Evolutionary conservation across 1,140 invertebrate genomes (phyloP).

Genomic region (Brachionus calyciflorus): DNA sequence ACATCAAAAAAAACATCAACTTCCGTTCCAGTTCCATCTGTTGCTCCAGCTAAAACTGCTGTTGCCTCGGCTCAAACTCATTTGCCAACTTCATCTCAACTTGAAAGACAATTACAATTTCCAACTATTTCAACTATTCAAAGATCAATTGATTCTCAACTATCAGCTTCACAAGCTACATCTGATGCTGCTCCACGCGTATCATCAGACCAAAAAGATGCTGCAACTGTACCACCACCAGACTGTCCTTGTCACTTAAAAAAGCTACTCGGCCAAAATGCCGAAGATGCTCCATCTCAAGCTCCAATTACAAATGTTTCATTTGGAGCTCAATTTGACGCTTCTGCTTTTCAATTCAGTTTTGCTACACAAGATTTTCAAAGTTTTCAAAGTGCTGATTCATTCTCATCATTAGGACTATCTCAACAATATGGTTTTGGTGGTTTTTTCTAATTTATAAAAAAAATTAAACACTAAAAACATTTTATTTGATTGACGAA

Average conservation of each 20-base stretch:
- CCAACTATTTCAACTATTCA: not conserved
- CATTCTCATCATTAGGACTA: no score
- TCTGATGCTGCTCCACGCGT: not conserved
- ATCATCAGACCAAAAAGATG: no score
- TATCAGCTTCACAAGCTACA: not conserved
- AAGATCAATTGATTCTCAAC: not conserved
- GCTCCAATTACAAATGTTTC: no score
- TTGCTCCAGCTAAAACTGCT: not conserved
- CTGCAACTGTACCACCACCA: not conserved
- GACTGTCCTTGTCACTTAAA: constrained; percentile 22
- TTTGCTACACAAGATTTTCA: not conserved
- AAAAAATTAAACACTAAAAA: no score
- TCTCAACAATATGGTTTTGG: no score
- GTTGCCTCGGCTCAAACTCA: no score
- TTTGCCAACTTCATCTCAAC: not conserved
- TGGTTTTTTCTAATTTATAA: no score
- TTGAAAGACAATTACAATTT: not conserved
- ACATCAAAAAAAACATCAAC: no score
- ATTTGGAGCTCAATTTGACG: not conserved
- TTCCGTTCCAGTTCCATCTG: no score
- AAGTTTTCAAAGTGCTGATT: not conserved
- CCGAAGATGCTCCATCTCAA: not conserved
- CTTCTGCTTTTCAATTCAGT: not conserved
- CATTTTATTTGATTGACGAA: no score
- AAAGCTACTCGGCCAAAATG: not conserved